Percentiles rank a stretch among this genome's conserved stretches.
phyloP scores from a whole-genome alignment of 2,113 vertebrate genomes.

The Labrus mixtus region DNA sequence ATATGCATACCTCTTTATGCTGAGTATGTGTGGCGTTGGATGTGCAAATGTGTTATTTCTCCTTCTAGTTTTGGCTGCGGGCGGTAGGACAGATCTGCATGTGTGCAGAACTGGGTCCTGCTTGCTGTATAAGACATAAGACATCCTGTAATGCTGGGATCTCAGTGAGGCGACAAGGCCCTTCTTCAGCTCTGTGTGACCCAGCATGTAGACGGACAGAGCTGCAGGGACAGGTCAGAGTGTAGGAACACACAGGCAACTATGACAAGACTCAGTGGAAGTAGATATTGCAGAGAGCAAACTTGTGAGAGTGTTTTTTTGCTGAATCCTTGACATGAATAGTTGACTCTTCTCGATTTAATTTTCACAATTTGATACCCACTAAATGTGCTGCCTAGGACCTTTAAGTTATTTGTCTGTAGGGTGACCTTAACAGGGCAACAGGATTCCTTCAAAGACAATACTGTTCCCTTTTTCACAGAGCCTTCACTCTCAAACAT shows the following conservation, averaged over 20 bases:
- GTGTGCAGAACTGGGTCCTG: slow-evolving; percentile 2
- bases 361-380: not conserved
- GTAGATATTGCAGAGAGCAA: not conserved
- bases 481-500: not conserved
- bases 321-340: not conserved
- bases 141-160: slow-evolving; percentile 14
- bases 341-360: not conserved
- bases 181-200: not conserved
- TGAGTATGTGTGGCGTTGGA: not conserved
- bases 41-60: not conserved
- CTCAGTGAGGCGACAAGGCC: not conserved
- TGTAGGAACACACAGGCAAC: not conserved
- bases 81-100: not conserved
- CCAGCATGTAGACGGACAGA: slow-evolving; percentile 4
- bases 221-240: not conserved
- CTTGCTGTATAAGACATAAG: not conserved
- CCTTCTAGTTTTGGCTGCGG: not conserved
- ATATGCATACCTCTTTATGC: not conserved
- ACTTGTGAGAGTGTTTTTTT: not conserved
- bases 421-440: not conserved
- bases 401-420: not conserved
- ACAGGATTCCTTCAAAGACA: not conserved
- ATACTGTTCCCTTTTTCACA: not conserved
- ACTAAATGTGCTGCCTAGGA: not conserved
- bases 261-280: not conserved